phyloP scores from a whole-genome alignment of 2,797 vertebrate genomes.

The Simalia tracyae region DNA sequence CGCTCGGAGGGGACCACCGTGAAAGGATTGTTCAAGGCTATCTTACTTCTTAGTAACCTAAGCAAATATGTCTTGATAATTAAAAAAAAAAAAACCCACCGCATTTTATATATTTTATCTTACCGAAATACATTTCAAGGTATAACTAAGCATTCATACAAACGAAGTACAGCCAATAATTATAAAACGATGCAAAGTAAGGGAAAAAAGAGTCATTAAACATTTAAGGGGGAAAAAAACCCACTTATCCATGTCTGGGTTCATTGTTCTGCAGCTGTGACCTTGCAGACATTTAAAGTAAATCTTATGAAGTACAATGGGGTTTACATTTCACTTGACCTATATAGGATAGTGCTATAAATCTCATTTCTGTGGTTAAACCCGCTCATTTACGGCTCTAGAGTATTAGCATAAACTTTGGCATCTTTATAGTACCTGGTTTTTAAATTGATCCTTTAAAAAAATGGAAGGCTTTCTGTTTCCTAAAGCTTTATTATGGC shows the following conservation, averaged over 20 bases:
- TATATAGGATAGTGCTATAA: not conserved
- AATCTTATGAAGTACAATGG: not conserved
- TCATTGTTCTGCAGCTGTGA: not conserved
- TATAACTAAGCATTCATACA: not conserved
- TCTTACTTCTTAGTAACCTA: not conserved
- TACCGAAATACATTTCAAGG: not conserved
- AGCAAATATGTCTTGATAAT: not conserved
- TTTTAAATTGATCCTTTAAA: not conserved
- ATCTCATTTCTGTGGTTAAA: not conserved
- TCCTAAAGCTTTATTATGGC: not conserved
- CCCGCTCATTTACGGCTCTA: not conserved
- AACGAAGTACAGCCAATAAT: not conserved
- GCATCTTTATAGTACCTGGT: not conserved
- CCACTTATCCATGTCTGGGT: not conserved
- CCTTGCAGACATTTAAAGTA: not conserved
- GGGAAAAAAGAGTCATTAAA: not conserved
- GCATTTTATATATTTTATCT: not conserved
- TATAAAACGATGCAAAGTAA: not conserved
- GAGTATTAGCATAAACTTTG: not conserved
- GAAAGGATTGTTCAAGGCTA: constrained; percentile 55
- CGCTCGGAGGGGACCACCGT: constrained; percentile 61
- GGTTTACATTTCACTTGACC: not conserved
- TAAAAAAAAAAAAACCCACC: not conserved
- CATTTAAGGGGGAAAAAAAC: not conserved
- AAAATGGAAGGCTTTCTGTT: not conserved